Evolutionary conservation across 2,888 invertebrate species (phyloP).

Genomic region (Eupeodes luniger): DNA sequence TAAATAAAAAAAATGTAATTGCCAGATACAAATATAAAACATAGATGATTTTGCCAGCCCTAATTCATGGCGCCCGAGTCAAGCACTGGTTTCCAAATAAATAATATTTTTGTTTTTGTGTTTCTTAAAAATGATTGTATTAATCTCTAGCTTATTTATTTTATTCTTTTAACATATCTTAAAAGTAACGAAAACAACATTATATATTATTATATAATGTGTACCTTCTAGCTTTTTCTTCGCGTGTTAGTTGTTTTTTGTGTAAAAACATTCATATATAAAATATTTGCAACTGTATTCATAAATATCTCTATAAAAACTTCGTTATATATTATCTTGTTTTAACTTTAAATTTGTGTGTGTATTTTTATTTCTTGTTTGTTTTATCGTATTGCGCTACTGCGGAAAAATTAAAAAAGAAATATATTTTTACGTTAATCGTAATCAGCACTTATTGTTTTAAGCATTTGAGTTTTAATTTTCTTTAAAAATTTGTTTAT

Average conservation of each 20-base stretch:
- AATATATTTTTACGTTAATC: conserved; percentile 82
- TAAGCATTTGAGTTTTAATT: conserved; percentile 77
- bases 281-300: conserved; percentile 74
- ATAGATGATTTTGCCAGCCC: too few relatives aligned
- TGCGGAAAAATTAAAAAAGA: conserved; percentile 48
- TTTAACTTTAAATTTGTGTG: conserved; percentile 51
- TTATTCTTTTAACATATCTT: conserved; percentile 9
- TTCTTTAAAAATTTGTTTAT: conserved; percentile 76
- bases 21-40: too few relatives aligned
- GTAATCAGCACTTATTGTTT: conserved; percentile 83
- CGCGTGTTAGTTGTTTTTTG: conserved; percentile 61
- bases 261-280: conserved; percentile 75
- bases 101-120: not conserved
- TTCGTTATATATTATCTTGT: conserved; percentile 62
- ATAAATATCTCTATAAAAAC: conserved; percentile 75
- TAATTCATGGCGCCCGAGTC: too few relatives aligned
- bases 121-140: not conserved
- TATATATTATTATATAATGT: conserved; percentile 30
- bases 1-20: too few relatives aligned
- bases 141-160: conserved; percentile 25
- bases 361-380: conserved; percentile 45
- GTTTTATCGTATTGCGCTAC: conserved; percentile 57
- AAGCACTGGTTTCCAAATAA: too few relatives aligned
- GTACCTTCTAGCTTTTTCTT: conserved; percentile 23
- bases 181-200: conserved; percentile 53